phyloP scores from a whole-genome alignment of 2,113 vertebrate genomes.

The Corvus moneduloides region DNA sequence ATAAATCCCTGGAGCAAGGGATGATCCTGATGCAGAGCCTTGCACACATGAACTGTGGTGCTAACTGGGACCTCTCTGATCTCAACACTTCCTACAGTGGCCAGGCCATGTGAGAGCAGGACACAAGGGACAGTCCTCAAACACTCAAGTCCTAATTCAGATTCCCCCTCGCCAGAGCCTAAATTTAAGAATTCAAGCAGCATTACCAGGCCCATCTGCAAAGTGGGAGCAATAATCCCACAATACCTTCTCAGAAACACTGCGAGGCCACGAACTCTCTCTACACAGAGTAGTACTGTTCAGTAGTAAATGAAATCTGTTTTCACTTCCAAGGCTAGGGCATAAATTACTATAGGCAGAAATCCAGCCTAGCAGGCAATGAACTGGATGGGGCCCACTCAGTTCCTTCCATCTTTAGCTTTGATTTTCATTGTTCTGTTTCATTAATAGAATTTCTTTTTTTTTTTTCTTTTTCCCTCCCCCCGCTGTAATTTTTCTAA shows the following conservation, averaged over 20 bases:
- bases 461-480: background rate
- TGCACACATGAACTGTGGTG: background rate
- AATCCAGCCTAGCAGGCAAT: conserved; percentile 59
- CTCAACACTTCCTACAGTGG: background rate
- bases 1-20: background rate
- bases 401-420: conserved; percentile 62
- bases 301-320: conserved; percentile 66
- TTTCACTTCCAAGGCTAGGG: conserved; percentile 61
- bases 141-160: background rate
- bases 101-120: background rate
- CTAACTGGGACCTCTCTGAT: background rate
- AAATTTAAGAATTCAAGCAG: conserved; percentile 34
- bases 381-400: conserved; percentile 57
- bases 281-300: conserved; percentile 59
- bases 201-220: conserved; percentile 38
- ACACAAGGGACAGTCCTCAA: background rate
- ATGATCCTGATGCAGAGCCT: background rate
- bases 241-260: conserved; percentile 39
- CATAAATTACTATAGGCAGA: conserved; percentile 59
- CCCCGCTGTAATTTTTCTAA: conserved; percentile 25
- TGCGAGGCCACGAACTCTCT: conserved; percentile 34
- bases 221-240: conserved; percentile 55
- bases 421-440: conserved; percentile 66
- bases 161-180: background rate
- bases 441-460: conserved; percentile 60